Evolutionary conservation across 2,888 invertebrate species (phyloP).

Genomic region (Flexamia atlantica): DNA sequence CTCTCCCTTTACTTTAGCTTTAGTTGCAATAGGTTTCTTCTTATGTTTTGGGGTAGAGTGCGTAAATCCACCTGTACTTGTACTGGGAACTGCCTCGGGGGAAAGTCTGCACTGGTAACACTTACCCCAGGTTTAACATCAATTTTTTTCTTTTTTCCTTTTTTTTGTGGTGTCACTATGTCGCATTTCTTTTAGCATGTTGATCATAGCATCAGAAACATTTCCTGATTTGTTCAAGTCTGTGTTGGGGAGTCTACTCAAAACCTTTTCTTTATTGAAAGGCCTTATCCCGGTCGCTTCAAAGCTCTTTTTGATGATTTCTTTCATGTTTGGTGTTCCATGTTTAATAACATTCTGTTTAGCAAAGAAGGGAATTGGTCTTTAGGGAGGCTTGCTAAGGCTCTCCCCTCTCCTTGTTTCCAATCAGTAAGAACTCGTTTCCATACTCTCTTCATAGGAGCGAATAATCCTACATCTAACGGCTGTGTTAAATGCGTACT

Average conservation of each 20-base stretch:
- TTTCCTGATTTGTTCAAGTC: background rate
- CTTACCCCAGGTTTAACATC: background rate
- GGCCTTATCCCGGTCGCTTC: background rate
- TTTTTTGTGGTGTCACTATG: background rate
- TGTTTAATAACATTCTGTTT: background rate
- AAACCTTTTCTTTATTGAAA: background rate
- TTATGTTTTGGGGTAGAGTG: no score
- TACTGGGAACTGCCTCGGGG: no score
- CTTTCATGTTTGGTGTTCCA: background rate
- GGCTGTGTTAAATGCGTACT: conserved; percentile 65
- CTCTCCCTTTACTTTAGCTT: no score
- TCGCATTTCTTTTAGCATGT: background rate
- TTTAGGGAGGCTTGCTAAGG: background rate
- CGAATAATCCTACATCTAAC: conserved; percentile 69
- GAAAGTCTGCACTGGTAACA: background rate
- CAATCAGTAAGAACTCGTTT: conserved; percentile 63
- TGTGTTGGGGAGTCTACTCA: background rate
- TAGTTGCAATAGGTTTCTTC: no score
- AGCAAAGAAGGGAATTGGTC: background rate
- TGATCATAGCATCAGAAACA: background rate
- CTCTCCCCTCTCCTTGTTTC: conserved; percentile 37
- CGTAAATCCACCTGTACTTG: no score
- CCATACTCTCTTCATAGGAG: conserved; percentile 65
- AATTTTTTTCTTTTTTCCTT: background rate
- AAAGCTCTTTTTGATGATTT: background rate